These are phyloP conservation scores for Seriola quinqueradiata DNA, from an alignment of 2,113 vertebrate genomes.

Conservation along the genomic window DNA sequence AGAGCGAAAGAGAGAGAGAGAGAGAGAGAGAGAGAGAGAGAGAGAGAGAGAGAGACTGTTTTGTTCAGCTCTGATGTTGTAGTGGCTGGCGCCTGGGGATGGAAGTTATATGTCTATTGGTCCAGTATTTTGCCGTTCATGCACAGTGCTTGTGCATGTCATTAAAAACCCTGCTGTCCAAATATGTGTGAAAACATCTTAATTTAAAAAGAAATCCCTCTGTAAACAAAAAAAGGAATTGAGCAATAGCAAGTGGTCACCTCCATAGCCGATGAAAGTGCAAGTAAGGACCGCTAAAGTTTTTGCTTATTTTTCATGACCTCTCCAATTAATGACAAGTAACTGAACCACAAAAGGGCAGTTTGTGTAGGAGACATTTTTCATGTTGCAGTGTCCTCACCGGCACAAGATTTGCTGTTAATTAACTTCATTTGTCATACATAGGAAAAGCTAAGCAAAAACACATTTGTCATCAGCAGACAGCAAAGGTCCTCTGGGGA, in stretches of 20 bases:
- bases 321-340: conserved; percentile 9
- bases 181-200: not conserved
- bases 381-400: not conserved
- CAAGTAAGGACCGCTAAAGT: not conserved
- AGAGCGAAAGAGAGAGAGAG: conserved; percentile 25
- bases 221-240: not conserved
- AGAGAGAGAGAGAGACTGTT: not conserved
- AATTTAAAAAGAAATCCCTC: not conserved
- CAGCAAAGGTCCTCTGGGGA: not conserved
- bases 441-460: conserved; percentile 12
- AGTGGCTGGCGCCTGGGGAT: not conserved
- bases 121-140: not conserved
- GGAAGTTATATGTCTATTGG: not conserved
- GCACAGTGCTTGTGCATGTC: not conserved
- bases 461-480: conserved; percentile 25
- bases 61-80: conserved; percentile 39
- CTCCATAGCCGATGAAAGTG: not conserved
- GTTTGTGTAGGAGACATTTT: conserved; percentile 11
- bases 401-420: not conserved
- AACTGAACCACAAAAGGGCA: not conserved
- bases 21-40: no score
- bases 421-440: conserved; percentile 11
- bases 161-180: not conserved
- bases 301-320: conserved; percentile 3
- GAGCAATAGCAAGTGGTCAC: not conserved